Conservation (phyloP, 2,113 vertebrate genomes). For the Erinaceus europaeus region DNA sequence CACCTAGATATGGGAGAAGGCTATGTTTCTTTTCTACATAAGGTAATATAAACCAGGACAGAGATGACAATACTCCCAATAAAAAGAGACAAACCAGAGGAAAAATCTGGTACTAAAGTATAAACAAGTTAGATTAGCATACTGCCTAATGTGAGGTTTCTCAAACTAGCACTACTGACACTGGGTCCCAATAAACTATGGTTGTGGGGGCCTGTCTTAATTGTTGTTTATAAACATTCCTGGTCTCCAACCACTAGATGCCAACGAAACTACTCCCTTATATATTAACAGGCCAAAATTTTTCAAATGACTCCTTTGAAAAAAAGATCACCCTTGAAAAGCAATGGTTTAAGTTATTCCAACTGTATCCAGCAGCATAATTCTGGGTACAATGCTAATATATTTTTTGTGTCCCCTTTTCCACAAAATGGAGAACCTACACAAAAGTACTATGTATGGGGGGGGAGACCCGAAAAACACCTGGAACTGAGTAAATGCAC, state of each 20-base stretch:
- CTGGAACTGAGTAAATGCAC: neutral
- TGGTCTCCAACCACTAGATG: neutral
- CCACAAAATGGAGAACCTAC: neutral
- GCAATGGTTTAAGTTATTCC: neutral
- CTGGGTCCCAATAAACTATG: neutral
- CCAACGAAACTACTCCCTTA: no score
- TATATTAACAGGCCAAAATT: neutral
- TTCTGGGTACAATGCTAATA: neutral
- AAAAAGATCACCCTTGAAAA: neutral
- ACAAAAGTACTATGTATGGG: neutral
- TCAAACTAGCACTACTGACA: neutral
- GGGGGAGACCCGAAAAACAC: neutral
- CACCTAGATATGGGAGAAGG: neutral
- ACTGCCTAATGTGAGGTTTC: rapidly evolving
- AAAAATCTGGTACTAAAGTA: no score
- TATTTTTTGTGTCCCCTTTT: neutral
- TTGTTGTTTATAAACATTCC: neutral
- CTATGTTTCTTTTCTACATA: rapidly evolving
- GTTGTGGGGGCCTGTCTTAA: neutral
- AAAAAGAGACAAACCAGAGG: neutral
- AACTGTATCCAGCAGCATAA: neutral
- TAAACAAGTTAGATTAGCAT: neutral
- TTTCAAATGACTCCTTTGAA: neutral
- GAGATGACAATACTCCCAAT: neutral
- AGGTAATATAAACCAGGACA: neutral